Percentiles rank a stretch among this genome's conserved stretches.
Evolutionary conservation across 2,113 vertebrate species (phyloP).

Genomic region (Tetrao urogallus): DNA sequence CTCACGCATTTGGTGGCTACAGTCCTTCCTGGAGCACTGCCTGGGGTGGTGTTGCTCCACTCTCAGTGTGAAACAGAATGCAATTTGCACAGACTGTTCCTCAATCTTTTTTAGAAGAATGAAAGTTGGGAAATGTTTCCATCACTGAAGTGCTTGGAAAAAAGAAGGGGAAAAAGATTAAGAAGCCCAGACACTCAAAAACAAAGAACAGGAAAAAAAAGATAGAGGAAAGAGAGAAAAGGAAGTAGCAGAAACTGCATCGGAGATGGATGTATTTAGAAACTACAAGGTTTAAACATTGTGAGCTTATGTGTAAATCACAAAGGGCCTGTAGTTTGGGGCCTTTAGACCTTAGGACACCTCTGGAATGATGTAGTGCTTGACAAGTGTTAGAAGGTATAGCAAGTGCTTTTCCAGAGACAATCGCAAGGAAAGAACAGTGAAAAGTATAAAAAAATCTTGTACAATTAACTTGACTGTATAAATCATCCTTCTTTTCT

Average conservation of each 20-base stretch:
- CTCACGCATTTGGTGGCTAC: background rate
- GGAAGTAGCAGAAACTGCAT: background rate
- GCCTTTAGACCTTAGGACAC: background rate
- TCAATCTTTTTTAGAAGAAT: background rate
- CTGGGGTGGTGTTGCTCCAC: background rate
- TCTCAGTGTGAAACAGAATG: background rate
- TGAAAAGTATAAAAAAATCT: background rate
- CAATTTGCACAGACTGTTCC: background rate
- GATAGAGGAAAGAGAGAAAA: background rate
- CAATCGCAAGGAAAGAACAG: background rate
- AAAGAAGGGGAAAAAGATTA: background rate
- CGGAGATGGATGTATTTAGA: background rate
- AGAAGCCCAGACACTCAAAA: background rate
- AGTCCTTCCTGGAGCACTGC: slow-evolving; percentile 2
- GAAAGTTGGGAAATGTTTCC: background rate
- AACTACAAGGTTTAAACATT: background rate
- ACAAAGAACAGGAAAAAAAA: background rate
- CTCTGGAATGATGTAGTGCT: background rate
- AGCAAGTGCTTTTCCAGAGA: background rate
- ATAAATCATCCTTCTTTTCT: background rate
- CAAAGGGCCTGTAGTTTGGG: background rate
- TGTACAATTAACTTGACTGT: background rate
- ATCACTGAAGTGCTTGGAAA: background rate
- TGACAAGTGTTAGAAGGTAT: background rate
- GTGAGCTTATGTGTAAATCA: background rate